These are phyloP conservation scores for Lytechinus variegatus DNA, from an alignment of 35 echinoderm and acorn worm species.

Conservation along the genomic window DNA sequence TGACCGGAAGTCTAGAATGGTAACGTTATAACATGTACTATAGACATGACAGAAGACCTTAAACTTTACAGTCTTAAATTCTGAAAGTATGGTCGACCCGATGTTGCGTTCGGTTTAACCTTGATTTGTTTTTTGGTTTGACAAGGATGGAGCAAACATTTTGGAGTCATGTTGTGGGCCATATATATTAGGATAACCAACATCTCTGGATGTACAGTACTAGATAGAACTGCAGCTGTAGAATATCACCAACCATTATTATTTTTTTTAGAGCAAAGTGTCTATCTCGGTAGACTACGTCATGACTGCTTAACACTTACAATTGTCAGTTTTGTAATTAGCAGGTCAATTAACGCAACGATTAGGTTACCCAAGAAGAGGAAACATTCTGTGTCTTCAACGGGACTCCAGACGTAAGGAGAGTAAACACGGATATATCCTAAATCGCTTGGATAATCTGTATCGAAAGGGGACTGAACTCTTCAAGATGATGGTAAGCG, in stretches of 20 bases:
- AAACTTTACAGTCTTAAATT: no score
- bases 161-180: no score
- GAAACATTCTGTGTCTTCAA: constrained; percentile 17
- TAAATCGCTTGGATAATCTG: constrained; percentile 22
- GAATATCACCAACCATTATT: background rate
- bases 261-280: background rate
- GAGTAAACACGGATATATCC: constrained; percentile 25
- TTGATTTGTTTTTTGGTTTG: no score
- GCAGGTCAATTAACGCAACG: constrained; percentile 18
- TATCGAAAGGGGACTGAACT: constrained; percentile 38
- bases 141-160: no score
- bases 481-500: background rate
- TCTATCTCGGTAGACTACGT: background rate
- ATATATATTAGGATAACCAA: no score
- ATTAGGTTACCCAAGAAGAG: background rate
- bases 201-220: no score
- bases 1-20: no score
- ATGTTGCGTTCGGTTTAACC: no score
- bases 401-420: constrained; percentile 22
- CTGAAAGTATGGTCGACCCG: no score
- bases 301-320: background rate
- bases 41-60: no score
- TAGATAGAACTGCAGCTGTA: background rate
- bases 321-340: constrained; percentile 39
- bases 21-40: no score